Conservation (phyloP, 1,140 invertebrate species). For the Batillaria attramentaria region DNA sequence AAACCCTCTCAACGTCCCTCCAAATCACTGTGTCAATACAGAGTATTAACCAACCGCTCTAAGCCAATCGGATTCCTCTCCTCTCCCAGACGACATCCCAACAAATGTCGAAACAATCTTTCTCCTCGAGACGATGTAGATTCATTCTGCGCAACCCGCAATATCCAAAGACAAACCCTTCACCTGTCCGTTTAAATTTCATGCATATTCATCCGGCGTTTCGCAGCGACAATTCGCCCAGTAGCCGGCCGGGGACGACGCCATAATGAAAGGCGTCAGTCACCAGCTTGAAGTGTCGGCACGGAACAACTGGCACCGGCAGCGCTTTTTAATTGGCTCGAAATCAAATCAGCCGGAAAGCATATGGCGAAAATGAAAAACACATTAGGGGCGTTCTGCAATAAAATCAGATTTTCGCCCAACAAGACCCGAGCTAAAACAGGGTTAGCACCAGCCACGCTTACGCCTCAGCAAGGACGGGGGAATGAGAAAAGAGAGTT, state of each 20-base stretch:
- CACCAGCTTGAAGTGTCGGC: not conserved
- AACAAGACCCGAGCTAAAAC: slow-evolving; percentile 8
- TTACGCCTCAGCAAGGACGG: not conserved
- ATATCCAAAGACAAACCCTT: no score
- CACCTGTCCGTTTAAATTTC: no score
- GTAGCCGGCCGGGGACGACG: no score
- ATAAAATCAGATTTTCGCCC: not conserved
- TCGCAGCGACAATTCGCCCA: no score
- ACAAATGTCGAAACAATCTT: no score
- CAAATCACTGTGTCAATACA: not conserved
- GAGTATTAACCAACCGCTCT: not conserved
- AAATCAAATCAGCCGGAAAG: not conserved
- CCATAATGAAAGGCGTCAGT: not conserved
- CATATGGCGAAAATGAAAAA: slow-evolving; percentile 12
- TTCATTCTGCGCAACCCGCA: no score
- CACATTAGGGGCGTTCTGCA: not conserved
- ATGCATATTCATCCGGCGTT: slow-evolving; percentile 7
- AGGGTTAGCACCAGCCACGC: not conserved
- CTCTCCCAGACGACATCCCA: no score
- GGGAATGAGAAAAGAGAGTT: not conserved
- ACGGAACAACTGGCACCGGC: not conserved
- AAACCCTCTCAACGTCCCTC: not conserved
- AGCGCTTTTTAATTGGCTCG: not conserved
- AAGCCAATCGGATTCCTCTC: no score
- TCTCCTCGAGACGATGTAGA: no score